Evolutionary conservation across 2,113 vertebrate species (phyloP), one percentile per base, ranked within the genome.

Genomic region (Ctenodactylus gundi): DNA sequence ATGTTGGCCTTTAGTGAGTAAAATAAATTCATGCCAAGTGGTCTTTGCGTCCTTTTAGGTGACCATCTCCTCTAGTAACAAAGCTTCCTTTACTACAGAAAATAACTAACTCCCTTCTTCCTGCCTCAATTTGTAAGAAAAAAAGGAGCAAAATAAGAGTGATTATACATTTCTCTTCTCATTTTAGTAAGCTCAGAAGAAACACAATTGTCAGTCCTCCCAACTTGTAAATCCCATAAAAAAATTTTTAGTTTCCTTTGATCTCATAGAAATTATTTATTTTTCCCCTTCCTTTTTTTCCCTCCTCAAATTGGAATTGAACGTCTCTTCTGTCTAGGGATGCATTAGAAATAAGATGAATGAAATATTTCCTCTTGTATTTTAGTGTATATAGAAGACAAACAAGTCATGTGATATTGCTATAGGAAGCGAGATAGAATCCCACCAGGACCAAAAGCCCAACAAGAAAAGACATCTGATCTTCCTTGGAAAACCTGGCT

Each of bases 71-170:
- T 90, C 46, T 80, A 72, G 72, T 75, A 89, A 60, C 57, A 83
- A 94, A 41, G 25, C 25, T 94, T 41, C 55, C 27, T 92, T 36
- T 88, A 62, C 41, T 88, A 67, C 41, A 68, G 85, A 94, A 93
- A 85, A 88, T 92, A 85, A 90, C 49, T 90, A 81, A 87, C 91
- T 92, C 55, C 95, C 95, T 96, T 90, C 94, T 92, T 82, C 78
- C 78, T 90, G 44, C 49, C 29, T 78, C 23, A 11, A 13, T 64
- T 90, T 76, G 25, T 94, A 93, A 85, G 27, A 36, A 20, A 36
- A 20, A 86, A 57, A 85, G 51, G 58, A 90, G 87, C 57, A 39
- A 88, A 94, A 68, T 64, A n/a, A 90, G 23, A 93, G 18, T 11
- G 18, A 75, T 82, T 94, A 73, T 55, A 46, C 92, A 94, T 85